Evolutionary conservation across 2,113 vertebrate species (phyloP), one percentile per base, ranked within the genome.

Genomic region (Otolemur garnettii): DNA sequence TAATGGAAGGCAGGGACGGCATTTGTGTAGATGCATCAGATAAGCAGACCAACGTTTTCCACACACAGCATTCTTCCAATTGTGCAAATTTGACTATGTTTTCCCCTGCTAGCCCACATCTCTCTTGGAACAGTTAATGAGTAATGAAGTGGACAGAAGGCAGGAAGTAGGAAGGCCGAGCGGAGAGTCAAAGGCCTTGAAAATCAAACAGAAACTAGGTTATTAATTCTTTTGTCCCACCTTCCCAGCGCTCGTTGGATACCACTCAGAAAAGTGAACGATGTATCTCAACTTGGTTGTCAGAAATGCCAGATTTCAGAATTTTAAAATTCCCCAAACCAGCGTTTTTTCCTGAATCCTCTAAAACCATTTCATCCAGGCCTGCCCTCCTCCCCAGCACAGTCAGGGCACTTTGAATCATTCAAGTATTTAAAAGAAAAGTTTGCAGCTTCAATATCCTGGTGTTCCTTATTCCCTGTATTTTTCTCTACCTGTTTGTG

Each of bases 171-270:
- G 42, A 88, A 86, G 83, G 62, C 68, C 71, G 93, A 87, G 13
- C 21, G 79, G 26, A 87, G 59, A 93, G 26, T 22, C 78, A 71
- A 87, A 83, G 18, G 1, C 66, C 85, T 75, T 68, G 78, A n/a
- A 88, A 93, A 93, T 57, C 77, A 93, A 87, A 74, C 81, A n/a
- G 72, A 80, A 90, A 92, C 74, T 18, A 90, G 57, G 64, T 92
- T 30, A 68, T 33, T 50, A 45, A 38, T 87, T 80, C 38, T 80
- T 84, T 59, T 10, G 74, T 18, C 18, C 8, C 14, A 14, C 35
- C 50, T 82, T 79, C 80, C 55, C 64, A 62, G 30, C 33, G 60
- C 68, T 81, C 42, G 26, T 1, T 80, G 50, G 38, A 9, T 83
- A 62, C 69, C 33, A 33, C 42, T 33, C 59, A 95, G 62, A 42